Conservation (phyloP, 2,113 vertebrate genomes). For the Caranx ignobilis region DNA sequence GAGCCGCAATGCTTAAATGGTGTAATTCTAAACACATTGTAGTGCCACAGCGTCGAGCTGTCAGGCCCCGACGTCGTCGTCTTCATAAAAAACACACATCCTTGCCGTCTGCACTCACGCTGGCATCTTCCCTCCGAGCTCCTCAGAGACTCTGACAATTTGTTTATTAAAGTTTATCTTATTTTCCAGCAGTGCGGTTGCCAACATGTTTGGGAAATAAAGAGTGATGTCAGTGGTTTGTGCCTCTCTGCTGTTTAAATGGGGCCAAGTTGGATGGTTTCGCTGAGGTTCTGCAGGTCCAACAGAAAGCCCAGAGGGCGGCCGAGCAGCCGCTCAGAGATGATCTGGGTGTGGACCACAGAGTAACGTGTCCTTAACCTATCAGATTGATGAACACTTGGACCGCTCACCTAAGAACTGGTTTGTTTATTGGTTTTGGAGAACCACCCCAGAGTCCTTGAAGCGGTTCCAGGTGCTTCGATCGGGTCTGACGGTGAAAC, state of each 20-base stretch:
- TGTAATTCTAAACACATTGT: conserved; percentile 6
- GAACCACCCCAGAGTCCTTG: conserved; percentile 69
- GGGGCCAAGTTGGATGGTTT: conserved; percentile 19
- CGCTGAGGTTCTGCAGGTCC: conserved; percentile 22
- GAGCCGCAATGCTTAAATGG: background rate
- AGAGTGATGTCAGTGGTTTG: conserved; percentile 52
- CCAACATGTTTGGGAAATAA: conserved; percentile 38
- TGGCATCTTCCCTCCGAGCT: conserved; percentile 7
- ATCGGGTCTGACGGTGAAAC: conserved; percentile 56
- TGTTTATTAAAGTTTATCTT: conserved; percentile 48
- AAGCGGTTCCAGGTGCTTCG: conserved; percentile 70
- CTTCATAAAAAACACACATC: no score
- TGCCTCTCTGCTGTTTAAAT: conserved; percentile 21
- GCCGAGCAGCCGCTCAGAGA: conserved; percentile 31
- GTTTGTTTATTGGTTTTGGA: conserved; percentile 75
- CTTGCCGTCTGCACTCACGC: conserved; percentile 1
- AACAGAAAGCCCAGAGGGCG: conserved; percentile 36
- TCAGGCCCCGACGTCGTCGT: background rate
- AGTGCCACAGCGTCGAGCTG: background rate
- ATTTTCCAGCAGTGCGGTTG: conserved; percentile 38
- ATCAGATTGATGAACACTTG: conserved; percentile 70
- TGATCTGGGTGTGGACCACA: conserved; percentile 53
- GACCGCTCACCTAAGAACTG: conserved; percentile 52
- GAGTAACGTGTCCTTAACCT: conserved; percentile 59
- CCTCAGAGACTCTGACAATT: conserved; percentile 27